Evolutionary conservation across 2,113 vertebrate genomes (phyloP).

Genomic region (Hippocampus abdominalis): DNA sequence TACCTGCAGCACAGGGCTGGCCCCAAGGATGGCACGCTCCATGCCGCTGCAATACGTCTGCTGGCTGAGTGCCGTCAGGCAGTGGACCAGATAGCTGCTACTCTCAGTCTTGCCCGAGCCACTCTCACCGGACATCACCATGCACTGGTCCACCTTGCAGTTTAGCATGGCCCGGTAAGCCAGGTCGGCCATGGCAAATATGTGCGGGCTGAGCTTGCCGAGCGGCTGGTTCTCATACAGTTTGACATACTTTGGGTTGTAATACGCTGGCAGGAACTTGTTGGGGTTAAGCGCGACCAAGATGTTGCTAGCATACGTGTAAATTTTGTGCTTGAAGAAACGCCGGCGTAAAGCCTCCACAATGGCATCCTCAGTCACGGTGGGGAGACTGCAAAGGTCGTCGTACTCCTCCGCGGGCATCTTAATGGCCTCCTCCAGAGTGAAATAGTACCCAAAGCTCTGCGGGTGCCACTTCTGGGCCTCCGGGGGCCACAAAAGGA

Average conservation of each 20-base stretch:
- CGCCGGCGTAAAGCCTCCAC: conserved; percentile 78
- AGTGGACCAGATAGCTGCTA: conserved; percentile 94
- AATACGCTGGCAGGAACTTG: conserved; percentile 90
- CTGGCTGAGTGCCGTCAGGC: conserved; percentile 89
- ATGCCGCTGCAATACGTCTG: conserved; percentile 85
- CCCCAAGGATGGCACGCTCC: conserved; percentile 88
- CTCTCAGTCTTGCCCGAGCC: conserved; percentile 95
- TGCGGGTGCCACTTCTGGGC: conserved; percentile 78
- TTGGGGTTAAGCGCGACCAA: conserved; percentile 93
- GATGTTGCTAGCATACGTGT: conserved; percentile 87
- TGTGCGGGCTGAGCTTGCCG: conserved; percentile 87
- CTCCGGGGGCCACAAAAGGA: conserved; percentile 82
- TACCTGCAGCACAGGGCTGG: conserved; percentile 93
- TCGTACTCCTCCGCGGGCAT: conserved; percentile 68
- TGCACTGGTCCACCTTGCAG: conserved; percentile 83
- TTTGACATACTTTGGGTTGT: conserved; percentile 94
- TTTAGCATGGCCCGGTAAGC: conserved; percentile 87
- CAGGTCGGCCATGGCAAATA: conserved; percentile 88
- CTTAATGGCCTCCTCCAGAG: conserved; percentile 73
- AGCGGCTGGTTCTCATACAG: conserved; percentile 91
- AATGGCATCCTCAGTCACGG: conserved; percentile 76
- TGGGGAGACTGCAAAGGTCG: conserved; percentile 84
- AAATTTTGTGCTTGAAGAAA: conserved; percentile 85
- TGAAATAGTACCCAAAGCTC: conserved; percentile 83
- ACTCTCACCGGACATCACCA: conserved; percentile 90